Evolutionary conservation across 1,140 invertebrate genomes (phyloP).

Genomic region (Melitaea cinxia): DNA sequence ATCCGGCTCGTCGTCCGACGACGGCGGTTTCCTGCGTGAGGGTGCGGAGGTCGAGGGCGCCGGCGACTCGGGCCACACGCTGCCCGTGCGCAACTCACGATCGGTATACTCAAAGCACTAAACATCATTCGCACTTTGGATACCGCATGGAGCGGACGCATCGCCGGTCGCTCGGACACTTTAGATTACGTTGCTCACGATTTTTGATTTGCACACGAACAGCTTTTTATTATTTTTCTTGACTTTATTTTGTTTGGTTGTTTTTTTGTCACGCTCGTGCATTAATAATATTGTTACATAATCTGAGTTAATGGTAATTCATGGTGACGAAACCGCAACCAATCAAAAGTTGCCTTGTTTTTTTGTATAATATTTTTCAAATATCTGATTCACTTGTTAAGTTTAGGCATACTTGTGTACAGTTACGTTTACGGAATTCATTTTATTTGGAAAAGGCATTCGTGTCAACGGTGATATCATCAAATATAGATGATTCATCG

Average conservation of each 20-base stretch:
- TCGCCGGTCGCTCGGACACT: slow-evolving; percentile 29
- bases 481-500: slow-evolving; percentile 19
- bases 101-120: slow-evolving; percentile 59
- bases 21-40: slow-evolving; percentile 72
- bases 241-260: slow-evolving; percentile 30
- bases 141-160: slow-evolving; percentile 37
- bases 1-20: slow-evolving; percentile 77
- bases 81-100: slow-evolving; percentile 77
- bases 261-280: slow-evolving; percentile 28
- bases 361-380: slow-evolving; percentile 19
- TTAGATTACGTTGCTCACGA: slow-evolving; percentile 61
- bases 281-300: slow-evolving; percentile 14
- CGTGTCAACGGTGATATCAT: slow-evolving; percentile 32
- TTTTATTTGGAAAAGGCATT: slow-evolving; percentile 13
- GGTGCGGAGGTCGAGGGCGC: slow-evolving; percentile 58
- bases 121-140: slow-evolving; percentile 41
- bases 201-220: slow-evolving; percentile 67
- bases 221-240: slow-evolving; percentile 45
- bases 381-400: slow-evolving; percentile 1
- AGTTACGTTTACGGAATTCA: not conserved
- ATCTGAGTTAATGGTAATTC: slow-evolving; percentile 3
- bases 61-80: slow-evolving; percentile 72
- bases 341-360: slow-evolving; percentile 21
- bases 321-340: slow-evolving; percentile 29
- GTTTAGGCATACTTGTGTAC: not conserved